Evolutionary conservation across 2,797 vertebrate species (phyloP), one percentile per base, ranked within the genome.

Genomic region (Arnoldichthys spilopterus): DNA sequence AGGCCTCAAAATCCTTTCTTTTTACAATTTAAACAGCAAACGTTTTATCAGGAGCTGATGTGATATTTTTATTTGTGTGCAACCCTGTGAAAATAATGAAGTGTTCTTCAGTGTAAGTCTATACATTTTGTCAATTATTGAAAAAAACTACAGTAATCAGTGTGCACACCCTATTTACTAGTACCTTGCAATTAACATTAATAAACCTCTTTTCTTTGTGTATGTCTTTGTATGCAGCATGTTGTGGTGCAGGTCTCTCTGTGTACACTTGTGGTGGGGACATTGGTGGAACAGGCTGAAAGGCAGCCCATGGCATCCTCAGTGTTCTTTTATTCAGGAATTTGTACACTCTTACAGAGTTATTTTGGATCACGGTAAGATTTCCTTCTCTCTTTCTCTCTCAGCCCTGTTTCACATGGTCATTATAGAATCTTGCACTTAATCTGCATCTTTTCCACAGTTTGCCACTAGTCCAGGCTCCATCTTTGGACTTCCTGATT

Each of bases 401-500:
- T n/a, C 54, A 24, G n/a, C 6, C 13, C 26, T 47, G 3, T 20
- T 63, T 32, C 20, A 28, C 32, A 22, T 56, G 26, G 5, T 20
- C 7, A 24, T 7, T 56, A 4, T 58, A 20, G 24, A 47, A 67
- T 9, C 5, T 34, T 67, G 7, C 59, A 43, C 59, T 1, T 16
- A 30, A 37, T 73, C 7, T 81, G 20, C 43, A 16, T 24, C 26
- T 30, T 72, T 51, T 64, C 15, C 80, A 79, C 82, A 96, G 95
- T 84, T 78, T 96, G 59, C 95, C 95, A 0, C 86, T 96, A 82
- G 82, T 95, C 74, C 95, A 96, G 77, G 92, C 93, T 74, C 94
- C 94, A 5, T 94, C 95, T 24, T 91, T 96, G 0, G 94, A 96
- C 84, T 94, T 93, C 82, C 88, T 96, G 73, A 86, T 94, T 64